Base-by-base conservation (phyloP, 2,797 vertebrate species). In the Danionella dracula region DNA sequence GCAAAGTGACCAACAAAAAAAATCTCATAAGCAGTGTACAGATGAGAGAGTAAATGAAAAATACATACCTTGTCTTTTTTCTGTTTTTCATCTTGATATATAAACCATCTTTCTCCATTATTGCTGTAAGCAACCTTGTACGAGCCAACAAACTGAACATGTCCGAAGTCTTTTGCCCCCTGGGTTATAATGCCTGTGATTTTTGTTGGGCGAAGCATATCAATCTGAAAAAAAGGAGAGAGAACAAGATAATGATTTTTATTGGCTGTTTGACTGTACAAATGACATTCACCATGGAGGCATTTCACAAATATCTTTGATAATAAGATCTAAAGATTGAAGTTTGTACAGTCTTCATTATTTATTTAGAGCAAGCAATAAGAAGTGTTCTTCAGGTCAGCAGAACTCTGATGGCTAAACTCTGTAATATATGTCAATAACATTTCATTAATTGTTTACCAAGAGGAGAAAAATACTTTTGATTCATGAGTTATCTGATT, bases 91-190 rank as follows among this genome's bases (percentile, higher is more conserved):
- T 99, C 96, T 78, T 97, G 96, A 83, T 98, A 98, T 51, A 96
- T 62, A 59, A 80, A 88, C 96, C 96, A 99, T 73, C 90, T 89
- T 48, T 93, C 89, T 12, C 96, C 95, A 1, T 97, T 92, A 2
- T 93, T 93, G 76, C 96, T 98, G 81, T 93, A 98, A 1, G 96
- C 95, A 51, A 99, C 76, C 85, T 99, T 99, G 87, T 99, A 99
- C 10, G 96, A 99, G 13, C 96, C 96, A 5, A 99, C 95, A 49
- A 99, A 99, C 66, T 99, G 96, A 61, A 99, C 92, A 0, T 97
- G 96, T 56, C 96, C 96, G 70, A 99, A 99, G 87, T 99, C 96
- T 85, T 98, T 99, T 4, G 96, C 96, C 84, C 96, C 95, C 84
- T 99, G 96, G 78, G 96, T 99, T 81, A 99, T 99, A 71, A 99